Evolutionary conservation across 2,888 invertebrate genomes (phyloP), one percentile per base, ranked within the genome.

Genomic region (Monochamus alternatus): DNA sequence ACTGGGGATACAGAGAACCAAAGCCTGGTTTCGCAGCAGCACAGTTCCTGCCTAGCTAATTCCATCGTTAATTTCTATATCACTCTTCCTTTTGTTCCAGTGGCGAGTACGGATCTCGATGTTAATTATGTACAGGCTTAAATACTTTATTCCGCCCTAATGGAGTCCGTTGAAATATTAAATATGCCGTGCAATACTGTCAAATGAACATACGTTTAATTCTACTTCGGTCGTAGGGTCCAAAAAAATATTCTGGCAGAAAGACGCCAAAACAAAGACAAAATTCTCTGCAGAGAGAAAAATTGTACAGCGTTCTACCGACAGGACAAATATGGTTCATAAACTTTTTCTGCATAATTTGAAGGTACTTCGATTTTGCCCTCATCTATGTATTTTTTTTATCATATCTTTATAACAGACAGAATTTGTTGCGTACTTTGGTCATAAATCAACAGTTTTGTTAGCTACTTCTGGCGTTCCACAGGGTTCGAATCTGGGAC

Each of bases 91-190:
- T 69, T 69, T 69, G 51, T 62, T 69, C 47, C 44, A 47, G 59
- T 79, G 70, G 76, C 59, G 73, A 62, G 69, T 75, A 76, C 75
- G 75, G 75, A 68, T 77, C 75, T 31, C 65, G 74, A 72, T 76
- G 76, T 79, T 79, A 77, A 79, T 79, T 77, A 77, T 77, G 77
- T 79, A 75, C 71, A 65, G 22, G 65, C 59, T 74, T 74, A 73
- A 65, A 62, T 66, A 74, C 63, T 79, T 75, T 76, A 74, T 78
- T 76, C 38, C 55, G 44, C 73, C 30, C 12, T 60, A 60, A 69
- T 69, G 60, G 69, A 51, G 44, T 38, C 60, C 47, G 31, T 30
- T 69, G 60, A 69, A 68, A 58, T 68, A 43, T 68, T 59, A 68
- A 55, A 22, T 43, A 8, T n/a, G 58, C 43, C 68, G 7, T 14